Evolutionary conservation across 1,140 invertebrate species (phyloP).

Genomic region (Leptonema lineaticorne): DNA sequence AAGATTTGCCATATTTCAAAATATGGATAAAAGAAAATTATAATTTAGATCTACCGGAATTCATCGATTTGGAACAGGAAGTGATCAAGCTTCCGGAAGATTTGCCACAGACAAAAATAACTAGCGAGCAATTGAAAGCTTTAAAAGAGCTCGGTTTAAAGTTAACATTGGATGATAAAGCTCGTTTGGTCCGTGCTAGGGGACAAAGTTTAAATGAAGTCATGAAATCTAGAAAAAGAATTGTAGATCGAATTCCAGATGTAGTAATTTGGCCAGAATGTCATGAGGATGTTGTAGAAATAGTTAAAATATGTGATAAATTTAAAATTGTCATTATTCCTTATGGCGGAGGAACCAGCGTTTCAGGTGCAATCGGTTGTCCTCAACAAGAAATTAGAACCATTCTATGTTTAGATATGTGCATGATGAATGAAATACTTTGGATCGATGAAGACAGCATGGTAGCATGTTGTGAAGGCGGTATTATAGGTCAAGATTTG

Average conservation of each 20-base stretch:
- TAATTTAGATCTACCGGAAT: background rate
- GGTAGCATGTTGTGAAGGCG: conserved; percentile 79
- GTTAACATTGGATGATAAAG: conserved; percentile 75
- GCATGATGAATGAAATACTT: conserved; percentile 91
- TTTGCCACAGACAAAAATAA: conserved; percentile 58
- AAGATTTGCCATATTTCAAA: conserved; percentile 74
- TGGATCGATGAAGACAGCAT: conserved; percentile 86
- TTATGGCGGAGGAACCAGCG: conserved; percentile 95
- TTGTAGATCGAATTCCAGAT: conserved; percentile 85
- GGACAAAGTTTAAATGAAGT: conserved; percentile 94
- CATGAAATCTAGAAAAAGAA: conserved; percentile 68
- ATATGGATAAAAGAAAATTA: conserved; percentile 74
- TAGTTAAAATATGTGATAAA: conserved; percentile 75
- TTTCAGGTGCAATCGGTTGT: conserved; percentile 87
- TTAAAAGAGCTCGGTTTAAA: conserved; percentile 42
- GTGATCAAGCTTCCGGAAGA: conserved; percentile 37
- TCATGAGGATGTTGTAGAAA: conserved; percentile 75
- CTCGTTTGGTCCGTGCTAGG: conserved; percentile 86
- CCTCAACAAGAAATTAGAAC: conserved; percentile 77
- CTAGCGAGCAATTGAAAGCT: conserved; percentile 50
- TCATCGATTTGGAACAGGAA: conserved; percentile 64
- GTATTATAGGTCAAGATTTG: conserved; percentile 93
- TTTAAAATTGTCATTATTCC: conserved; percentile 86
- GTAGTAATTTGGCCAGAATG: conserved; percentile 87
- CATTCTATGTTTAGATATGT: conserved; percentile 91